Percentiles rank a stretch among this genome's conserved stretches.
Conservation (phyloP, 2,113 vertebrate species). For the Bubo blakistoni region DNA sequence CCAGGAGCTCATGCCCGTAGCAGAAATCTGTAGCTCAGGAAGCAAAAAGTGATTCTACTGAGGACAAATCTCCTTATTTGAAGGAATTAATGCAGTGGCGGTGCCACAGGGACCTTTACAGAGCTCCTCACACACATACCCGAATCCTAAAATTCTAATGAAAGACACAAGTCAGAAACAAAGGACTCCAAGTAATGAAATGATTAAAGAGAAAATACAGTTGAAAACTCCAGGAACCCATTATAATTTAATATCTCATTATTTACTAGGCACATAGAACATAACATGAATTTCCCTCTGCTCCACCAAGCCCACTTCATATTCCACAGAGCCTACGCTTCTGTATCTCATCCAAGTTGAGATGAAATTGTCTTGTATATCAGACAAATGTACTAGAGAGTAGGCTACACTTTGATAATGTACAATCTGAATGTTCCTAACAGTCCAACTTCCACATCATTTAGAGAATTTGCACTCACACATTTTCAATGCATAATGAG, state of each 20-base stretch:
- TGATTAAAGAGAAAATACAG: conserved; percentile 51
- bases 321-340: conserved; percentile 44
- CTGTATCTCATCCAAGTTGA: conserved; percentile 35
- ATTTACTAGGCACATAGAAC: conserved; percentile 55
- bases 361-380: conserved; percentile 46
- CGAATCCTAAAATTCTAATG: background rate
- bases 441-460: conserved; percentile 2
- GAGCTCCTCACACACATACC: background rate
- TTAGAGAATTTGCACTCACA: conserved; percentile 14
- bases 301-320: conserved; percentile 33
- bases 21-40: background rate
- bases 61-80: background rate
- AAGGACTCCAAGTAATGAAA: conserved; percentile 37
- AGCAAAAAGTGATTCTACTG: background rate
- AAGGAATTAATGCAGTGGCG: background rate
- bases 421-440: conserved; percentile 20
- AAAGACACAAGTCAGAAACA: conserved; percentile 44
- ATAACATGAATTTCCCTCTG: conserved; percentile 49
- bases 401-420: conserved; percentile 30
- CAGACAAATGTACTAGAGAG: conserved; percentile 42
- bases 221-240: conserved; percentile 55
- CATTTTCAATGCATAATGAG: conserved; percentile 26
- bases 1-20: background rate
- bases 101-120: background rate
- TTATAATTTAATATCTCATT: conserved; percentile 65